A percentile compares a stretch with the other conserved stretches of the same genome.
phyloP scores from a whole-genome alignment of 2,888 invertebrate species.

The Pseudolycoriella hygida region DNA sequence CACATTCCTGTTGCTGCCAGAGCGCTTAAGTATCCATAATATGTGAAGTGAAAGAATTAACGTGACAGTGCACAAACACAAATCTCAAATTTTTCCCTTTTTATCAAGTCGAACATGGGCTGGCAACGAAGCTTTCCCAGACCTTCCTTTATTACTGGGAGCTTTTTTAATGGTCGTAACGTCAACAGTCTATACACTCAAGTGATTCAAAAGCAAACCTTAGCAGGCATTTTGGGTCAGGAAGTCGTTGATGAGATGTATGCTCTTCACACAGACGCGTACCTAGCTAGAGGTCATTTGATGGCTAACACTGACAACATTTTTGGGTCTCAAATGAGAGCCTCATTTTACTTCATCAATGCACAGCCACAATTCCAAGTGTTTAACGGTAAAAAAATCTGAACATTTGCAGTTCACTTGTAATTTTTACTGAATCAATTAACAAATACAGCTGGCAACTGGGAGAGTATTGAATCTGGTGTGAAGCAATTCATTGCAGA shows the following conservation, averaged over 20 bases:
- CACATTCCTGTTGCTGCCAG: too few species aligned
- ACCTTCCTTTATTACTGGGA: conserved; percentile 21
- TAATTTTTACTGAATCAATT: too few species aligned
- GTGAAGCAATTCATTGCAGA: conserved; percentile 29
- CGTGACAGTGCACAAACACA: too few species aligned
- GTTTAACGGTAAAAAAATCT: conserved; percentile 30
- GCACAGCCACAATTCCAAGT: conserved; percentile 37
- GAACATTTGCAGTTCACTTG: too few species aligned
- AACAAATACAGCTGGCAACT: conserved; percentile 31
- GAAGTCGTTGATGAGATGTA: conserved; percentile 16
- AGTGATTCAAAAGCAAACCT: conserved; percentile 21
- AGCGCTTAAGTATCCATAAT: too few species aligned
- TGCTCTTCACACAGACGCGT: conserved; percentile 16
- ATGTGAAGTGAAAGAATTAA: too few species aligned
- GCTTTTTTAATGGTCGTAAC: conserved; percentile 21
- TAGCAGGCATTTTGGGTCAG: conserved; percentile 20
- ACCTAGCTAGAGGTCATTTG: conserved; percentile 34
- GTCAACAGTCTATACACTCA: conserved; percentile 22
- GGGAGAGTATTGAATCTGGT: conserved; percentile 33
- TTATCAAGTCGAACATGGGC: too few species aligned
- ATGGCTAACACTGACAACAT: conserved; percentile 34
- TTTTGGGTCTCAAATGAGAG: conserved; percentile 31
- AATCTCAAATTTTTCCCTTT: too few species aligned
- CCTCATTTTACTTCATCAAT: conserved; percentile 36
- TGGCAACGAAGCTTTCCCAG: conserved; percentile 24